A percentile compares a stretch with the other conserved stretches of the same genome.
These are phyloP conservation scores for Andinoacara biseriatus DNA, from an alignment of 2,113 vertebrate genomes.

Conservation along the genomic window DNA sequence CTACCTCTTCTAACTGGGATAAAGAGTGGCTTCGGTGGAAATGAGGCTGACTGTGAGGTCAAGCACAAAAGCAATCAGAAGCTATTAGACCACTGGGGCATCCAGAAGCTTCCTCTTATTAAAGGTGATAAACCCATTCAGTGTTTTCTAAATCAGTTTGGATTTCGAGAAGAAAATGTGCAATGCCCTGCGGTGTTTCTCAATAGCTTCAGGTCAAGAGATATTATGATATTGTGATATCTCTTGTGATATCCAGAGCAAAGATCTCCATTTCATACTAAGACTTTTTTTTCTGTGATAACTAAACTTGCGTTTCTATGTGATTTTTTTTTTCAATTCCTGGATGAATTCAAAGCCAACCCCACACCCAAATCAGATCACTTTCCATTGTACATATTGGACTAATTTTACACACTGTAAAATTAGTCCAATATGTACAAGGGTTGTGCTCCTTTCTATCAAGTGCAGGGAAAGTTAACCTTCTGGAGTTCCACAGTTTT, in stretches of 20 bases:
- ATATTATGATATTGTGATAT: neutral
- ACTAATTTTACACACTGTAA: neutral
- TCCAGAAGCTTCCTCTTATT: neutral
- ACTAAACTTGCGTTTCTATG: neutral
- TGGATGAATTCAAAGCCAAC: neutral
- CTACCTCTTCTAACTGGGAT: neutral
- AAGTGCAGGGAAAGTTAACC: neutral
- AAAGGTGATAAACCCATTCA: neutral
- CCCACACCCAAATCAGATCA: neutral
- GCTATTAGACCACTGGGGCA: neutral
- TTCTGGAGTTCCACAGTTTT: too few species aligned
- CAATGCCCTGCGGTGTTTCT: neutral
- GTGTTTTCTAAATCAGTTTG: neutral
- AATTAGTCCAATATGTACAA: neutral
- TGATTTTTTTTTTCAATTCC: neutral
- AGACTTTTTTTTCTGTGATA: neutral
- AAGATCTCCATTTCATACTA: neutral
- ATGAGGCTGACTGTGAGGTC: neutral
- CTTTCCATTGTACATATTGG: neutral
- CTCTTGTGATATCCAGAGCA: too few species aligned
- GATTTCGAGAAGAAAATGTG: neutral
- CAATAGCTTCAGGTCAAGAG: neutral
- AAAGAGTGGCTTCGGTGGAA: neutral
- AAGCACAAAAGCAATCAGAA: constrained; percentile 21
- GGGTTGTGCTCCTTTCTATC: neutral